Conservation (phyloP, 2,888 invertebrate species). For the Apamea crenata region DNA sequence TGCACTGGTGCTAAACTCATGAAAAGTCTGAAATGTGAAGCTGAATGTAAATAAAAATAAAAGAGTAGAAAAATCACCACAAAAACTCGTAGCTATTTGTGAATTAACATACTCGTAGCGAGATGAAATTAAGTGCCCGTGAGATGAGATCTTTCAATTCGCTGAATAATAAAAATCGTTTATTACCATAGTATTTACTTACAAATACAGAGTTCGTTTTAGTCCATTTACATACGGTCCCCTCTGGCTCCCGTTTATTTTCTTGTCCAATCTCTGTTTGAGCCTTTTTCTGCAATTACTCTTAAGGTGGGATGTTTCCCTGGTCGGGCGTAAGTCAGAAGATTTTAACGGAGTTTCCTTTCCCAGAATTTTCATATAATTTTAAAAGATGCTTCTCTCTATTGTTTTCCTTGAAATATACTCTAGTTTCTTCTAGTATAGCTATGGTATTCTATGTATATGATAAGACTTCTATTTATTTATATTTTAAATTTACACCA, state of each 20-base stretch:
- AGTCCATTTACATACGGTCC: constrained; percentile 68
- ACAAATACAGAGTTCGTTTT: constrained; percentile 59
- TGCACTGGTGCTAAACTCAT: not conserved
- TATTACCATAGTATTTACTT: constrained; percentile 70
- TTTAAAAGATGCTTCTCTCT: not conserved
- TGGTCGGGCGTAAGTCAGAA: constrained; percentile 34
- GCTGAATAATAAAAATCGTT: constrained; percentile 63
- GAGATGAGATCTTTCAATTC: constrained; percentile 59
- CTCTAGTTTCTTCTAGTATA: not conserved
- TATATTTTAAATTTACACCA: not conserved
- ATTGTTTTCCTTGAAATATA: not conserved
- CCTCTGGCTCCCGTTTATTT: constrained; percentile 52
- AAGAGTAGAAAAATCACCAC: constrained; percentile 4
- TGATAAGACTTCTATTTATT: not conserved
- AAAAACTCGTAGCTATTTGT: constrained; percentile 20
- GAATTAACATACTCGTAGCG: constrained; percentile 46
- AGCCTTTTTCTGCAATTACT: constrained; percentile 57
- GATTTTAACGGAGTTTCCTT: not conserved
- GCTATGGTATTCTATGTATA: not conserved
- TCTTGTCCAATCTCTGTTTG: constrained; percentile 50
- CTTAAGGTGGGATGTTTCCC: constrained; percentile 42
- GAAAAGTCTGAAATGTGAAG: not conserved
- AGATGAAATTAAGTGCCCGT: constrained; percentile 50
- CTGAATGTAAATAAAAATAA: not conserved
- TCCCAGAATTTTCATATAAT: not conserved